phyloP scores from a whole-genome alignment of 2,888 invertebrate species.

The Bruchidius siliquastri region DNA sequence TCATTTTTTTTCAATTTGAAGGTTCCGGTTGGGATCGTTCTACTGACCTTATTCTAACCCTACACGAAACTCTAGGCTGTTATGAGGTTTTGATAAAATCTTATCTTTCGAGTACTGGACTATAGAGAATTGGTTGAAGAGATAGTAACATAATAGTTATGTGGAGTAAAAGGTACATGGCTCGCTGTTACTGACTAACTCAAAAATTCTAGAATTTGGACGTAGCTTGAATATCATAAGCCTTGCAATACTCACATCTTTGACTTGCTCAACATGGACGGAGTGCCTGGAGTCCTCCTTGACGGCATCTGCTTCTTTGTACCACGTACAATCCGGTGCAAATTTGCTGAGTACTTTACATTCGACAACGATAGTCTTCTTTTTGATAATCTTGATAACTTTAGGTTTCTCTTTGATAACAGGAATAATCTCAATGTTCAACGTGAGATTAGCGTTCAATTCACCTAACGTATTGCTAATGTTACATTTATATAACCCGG shows the following conservation, averaged over 20 bases:
- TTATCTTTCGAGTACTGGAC: too few relatives aligned
- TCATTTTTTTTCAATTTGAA: too few relatives aligned
- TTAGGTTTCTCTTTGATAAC: conserved; percentile 91
- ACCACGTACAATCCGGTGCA: conserved; percentile 91
- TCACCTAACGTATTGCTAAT: conserved; percentile 95
- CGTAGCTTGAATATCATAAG: too few relatives aligned
- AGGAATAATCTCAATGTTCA: conserved; percentile 96
- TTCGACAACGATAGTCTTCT: conserved; percentile 88
- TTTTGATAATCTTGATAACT: conserved; percentile 86
- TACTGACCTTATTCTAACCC: too few relatives aligned
- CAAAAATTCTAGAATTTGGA: too few relatives aligned
- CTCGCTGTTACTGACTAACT: too few relatives aligned
- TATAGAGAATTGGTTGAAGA: too few relatives aligned
- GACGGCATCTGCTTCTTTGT: conserved; percentile 77
- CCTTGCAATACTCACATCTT: conserved; percentile 68
- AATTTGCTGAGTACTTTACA: conserved; percentile 91
- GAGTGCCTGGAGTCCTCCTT: conserved; percentile 72
- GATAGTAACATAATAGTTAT: too few relatives aligned
- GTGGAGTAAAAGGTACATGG: too few relatives aligned
- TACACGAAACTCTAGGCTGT: too few relatives aligned
- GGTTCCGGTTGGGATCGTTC: too few relatives aligned
- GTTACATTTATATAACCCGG: conserved; percentile 96
- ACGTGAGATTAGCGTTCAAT: conserved; percentile 92
- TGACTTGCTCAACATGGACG: conserved; percentile 72
- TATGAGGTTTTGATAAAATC: too few relatives aligned